Base-by-base conservation (phyloP, 2,113 vertebrate genomes). In the Gymnorhina tibicen region DNA sequence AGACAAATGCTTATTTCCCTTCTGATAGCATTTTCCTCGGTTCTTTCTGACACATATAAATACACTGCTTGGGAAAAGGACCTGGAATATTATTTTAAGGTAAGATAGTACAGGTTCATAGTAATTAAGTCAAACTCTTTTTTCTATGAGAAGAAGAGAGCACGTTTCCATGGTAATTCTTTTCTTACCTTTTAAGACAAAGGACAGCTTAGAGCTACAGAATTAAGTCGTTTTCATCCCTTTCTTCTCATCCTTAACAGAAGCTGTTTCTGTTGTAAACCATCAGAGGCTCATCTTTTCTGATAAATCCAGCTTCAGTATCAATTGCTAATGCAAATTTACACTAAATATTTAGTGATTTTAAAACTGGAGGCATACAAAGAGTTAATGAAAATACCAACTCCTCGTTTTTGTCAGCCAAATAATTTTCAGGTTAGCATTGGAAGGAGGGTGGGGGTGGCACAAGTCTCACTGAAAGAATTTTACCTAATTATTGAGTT, bases 161-260 rank as follows among this genome's bases (percentile, higher is more conserved):
- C 81, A 94, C 7, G 97, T 97, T 97, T 95, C 97, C 96, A 97
- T 97, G 95, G 97, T 93, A 97, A 97, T 97, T 91, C 95, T 91
- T 97, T 94, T 95, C 93, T 96, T 97, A 97, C 97, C 97, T 97
- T 97, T 97, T 97, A 97, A 97, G 95, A 97, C 95, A 97, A 97
- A 97, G 95, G 96, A 97, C 75, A 97, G 92, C 92, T 97, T 79
- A 69, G 79, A 97, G 92, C 76, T 97, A 88, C 66, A 87, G 93
- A 97, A 97, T 96, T 97, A 97, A 97, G 93, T 82, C 52, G 33
- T 93, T 97, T 93, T 95, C 89, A 96, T 95, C 73, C 89, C 86
- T 96, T 93, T 87, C 81, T 97, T 90, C 91, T 94, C 68, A 70
- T 79, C 46, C 55, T 76, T 68, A 90, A 79, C 79, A 93, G 89